Conservation (phyloP, 2,888 invertebrate genomes). For the Hoplodrina blanda region DNA sequence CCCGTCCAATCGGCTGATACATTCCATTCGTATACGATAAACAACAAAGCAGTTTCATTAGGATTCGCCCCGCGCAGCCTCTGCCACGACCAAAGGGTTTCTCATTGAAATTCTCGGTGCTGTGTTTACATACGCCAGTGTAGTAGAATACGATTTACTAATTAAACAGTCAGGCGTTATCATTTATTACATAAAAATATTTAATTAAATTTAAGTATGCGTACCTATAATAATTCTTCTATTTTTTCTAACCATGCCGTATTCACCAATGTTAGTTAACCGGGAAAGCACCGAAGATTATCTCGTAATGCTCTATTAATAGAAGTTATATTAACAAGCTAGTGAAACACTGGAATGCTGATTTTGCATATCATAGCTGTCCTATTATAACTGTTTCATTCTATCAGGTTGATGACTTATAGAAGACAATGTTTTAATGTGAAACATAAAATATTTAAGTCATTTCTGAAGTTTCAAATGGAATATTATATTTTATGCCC, state of each 20-base stretch:
- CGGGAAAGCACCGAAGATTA: slow-evolving; percentile 36
- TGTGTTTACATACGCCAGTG: slow-evolving; percentile 44
- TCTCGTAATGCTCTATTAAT: slow-evolving; percentile 42
- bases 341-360: slow-evolving; percentile 21
- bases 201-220: background rate
- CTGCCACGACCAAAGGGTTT: slow-evolving; percentile 54
- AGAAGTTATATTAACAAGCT: slow-evolving; percentile 26
- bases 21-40: slow-evolving; percentile 62
- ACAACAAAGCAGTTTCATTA: slow-evolving; percentile 74
- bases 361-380: slow-evolving; percentile 48
- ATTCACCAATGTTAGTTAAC: slow-evolving; percentile 28
- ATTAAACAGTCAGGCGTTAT: slow-evolving; percentile 15
- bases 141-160: slow-evolving; percentile 22
- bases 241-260: slow-evolving; percentile 24
- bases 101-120: slow-evolving; percentile 60
- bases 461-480: slow-evolving; percentile 23
- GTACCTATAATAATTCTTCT: no score
- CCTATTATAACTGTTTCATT: slow-evolving; percentile 28
- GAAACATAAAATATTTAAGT: slow-evolving; percentile 29
- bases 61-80: slow-evolving; percentile 64
- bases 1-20: slow-evolving; percentile 55
- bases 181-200: background rate
- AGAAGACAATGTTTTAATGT: slow-evolving; percentile 40
- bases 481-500: slow-evolving; percentile 20
- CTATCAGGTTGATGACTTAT: slow-evolving; percentile 37